These are phyloP conservation scores for Latrodectus hesperus DNA, from an alignment of 2,888 invertebrate genomes.

Conservation along the genomic window DNA sequence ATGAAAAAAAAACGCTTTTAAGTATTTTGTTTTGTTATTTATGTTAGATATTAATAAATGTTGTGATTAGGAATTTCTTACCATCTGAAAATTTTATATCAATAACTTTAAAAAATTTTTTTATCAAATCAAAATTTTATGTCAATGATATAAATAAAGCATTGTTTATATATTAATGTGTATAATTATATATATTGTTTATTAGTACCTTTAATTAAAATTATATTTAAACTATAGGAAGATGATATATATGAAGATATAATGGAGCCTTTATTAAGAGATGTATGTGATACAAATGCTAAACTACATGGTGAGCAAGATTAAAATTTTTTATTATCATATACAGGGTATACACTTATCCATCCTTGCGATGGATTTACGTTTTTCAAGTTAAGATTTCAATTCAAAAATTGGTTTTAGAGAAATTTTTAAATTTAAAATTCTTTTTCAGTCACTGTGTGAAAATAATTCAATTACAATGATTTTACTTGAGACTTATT, in stretches of 20 bases:
- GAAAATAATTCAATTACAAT: too few species aligned
- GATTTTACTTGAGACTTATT: too few species aligned
- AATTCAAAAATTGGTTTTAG: too few species aligned
- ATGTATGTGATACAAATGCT: constrained; percentile 20
- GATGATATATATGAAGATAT: constrained; percentile 68
- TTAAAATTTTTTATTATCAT: neutral
- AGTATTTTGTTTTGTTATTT: too few species aligned
- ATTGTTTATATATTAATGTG: neutral
- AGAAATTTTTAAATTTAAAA: too few species aligned
- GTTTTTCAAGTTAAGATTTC: too few species aligned
- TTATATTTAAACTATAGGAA: constrained; percentile 30
- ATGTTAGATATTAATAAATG: too few species aligned
- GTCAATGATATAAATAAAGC: neutral
- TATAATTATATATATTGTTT: neutral
- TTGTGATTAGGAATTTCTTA: too few species aligned
- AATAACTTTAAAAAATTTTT: neutral
- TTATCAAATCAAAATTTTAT: neutral
- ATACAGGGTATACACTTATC: neutral
- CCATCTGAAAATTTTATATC: too few species aligned
- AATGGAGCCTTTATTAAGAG: constrained; percentile 42
- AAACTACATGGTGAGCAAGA: constrained; percentile 27
- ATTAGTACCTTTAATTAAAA: neutral
- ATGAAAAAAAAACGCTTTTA: too few species aligned
- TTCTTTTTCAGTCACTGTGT: too few species aligned
- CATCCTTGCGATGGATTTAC: too few species aligned